Evolutionary conservation across 1,140 invertebrate species (phyloP).

Genomic region (Drosophila ercepeae): DNA sequence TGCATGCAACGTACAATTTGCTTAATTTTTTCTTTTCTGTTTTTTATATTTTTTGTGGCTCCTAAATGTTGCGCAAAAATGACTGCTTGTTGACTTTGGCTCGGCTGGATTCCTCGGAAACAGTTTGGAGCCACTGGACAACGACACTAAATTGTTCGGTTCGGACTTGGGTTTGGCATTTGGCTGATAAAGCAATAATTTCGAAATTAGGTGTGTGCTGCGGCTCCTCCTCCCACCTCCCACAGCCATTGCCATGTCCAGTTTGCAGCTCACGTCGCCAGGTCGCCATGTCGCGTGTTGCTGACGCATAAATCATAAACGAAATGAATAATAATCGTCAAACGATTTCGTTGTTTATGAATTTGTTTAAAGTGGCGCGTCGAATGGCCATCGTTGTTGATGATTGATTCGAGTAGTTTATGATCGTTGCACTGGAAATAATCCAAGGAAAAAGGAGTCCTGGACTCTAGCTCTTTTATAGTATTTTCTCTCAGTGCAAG

Average conservation of each 20-base stretch:
- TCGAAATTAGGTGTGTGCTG: conserved; percentile 15
- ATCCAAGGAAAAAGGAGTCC: not conserved
- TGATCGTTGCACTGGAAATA: conserved; percentile 13
- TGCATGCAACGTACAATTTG: conserved; percentile 69
- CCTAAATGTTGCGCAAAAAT: conserved; percentile 69
- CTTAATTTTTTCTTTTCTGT: conserved; percentile 37
- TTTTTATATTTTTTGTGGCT: conserved; percentile 28
- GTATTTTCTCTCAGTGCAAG: conserved; percentile 21
- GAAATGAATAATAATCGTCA: conserved; percentile 67
- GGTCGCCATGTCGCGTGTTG: conserved; percentile 64
- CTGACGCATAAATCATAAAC: conserved; percentile 77
- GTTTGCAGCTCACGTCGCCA: conserved; percentile 21
- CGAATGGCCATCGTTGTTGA: conserved; percentile 53
- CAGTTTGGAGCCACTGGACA: too few relatives aligned
- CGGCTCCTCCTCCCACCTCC: not conserved
- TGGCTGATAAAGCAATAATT: conserved; percentile 53
- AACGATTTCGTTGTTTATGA: conserved; percentile 76
- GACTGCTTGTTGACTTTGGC: conserved; percentile 56
- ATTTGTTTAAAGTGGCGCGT: conserved; percentile 78
- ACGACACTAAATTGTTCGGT: conserved; percentile 19
- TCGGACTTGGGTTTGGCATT: conserved; percentile 35
- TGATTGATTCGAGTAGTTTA: conserved; percentile 72
- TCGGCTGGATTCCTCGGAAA: conserved; percentile 45
- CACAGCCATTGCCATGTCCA: conserved; percentile 6
- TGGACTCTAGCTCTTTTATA: not conserved